Base-by-base conservation (phyloP, 2,888 invertebrate genomes). In the Melangyna quadrimaculata region DNA sequence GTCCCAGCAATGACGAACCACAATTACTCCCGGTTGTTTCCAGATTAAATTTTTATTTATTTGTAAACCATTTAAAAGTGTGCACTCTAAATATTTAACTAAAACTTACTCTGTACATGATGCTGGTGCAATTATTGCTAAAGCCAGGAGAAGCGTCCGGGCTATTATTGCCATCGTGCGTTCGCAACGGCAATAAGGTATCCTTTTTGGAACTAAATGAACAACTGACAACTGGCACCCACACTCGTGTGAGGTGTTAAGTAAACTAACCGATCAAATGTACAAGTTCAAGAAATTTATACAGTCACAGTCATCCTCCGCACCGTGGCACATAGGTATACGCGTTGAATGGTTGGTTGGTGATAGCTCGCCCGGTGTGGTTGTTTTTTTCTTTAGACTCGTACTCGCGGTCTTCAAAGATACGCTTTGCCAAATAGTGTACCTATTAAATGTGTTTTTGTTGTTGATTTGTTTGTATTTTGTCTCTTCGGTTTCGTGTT, bases 201-300 rank as follows among this genome's bases (percentile, higher is more conserved):
- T 53, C 53, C 59, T 72, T 61, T 24, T 9, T 57, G 32, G 29
- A 63, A 51, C 6, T 22, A 3, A 59, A 17, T 32, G 5, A 8
- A 19, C 7, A 7, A 17, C 24, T n/a, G 27, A 9, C 17, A 29
- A 65, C 32, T 53, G 80, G 77, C 86, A 86, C 80, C 84, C 69
- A 70, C 86, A 86, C 86, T 29, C 86, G 86, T 14, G 72, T 35
- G 55, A 70, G 80, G 86, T 86, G 78, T 81, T 81, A 70, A 73
- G 63, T 86, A 69, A 80, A 86, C 86, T 86, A 81, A 86, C 77
- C 80, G 77, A 70, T 35, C 48, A 43, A 77, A 63, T 51, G 73
- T 70, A 70, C 77, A 86, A 80, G 77, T 86, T 86, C 73, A 80
- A 81, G 86, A 86, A 86, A 86, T 86, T 81, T 86, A 86, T 86